Base-by-base conservation (phyloP, 2,888 invertebrate genomes). In the Conops quadrifasciatus region DNA sequence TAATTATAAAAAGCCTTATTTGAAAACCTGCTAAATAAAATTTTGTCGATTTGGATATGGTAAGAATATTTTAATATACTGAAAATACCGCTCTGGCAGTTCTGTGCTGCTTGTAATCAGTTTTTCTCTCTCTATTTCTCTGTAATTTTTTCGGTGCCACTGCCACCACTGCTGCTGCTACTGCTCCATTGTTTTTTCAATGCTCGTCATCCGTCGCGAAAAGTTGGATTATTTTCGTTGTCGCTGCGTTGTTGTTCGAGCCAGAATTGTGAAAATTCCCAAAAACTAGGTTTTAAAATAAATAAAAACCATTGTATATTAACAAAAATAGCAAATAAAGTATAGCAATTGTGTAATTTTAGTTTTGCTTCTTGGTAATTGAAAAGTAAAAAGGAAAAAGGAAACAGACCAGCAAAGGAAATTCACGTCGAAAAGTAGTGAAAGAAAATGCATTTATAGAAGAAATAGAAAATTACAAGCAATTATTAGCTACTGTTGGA, bases 401-500 rank as follows among this genome's bases (percentile, higher is more conserved):
- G 49, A 59, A 59, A 28, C 58, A 24, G 16, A 63, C 21, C 21
- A 49, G n/a, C n/a, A n/a, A n/a, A n/a, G n/a, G 51, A 49, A 49
- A 28, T 11, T 49, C 19, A 9, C 36, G 36, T 9, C n/a, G 19
- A 65, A 66, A 66, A 56, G n/a, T n/a, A 30, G 45, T 45, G 67
- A 16, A 58, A 66, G 13, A 24, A 47, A 56, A 53, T 56, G 36
- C 24, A 43, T 56, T 30, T 56, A 24, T 36, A 56, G 45, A 66
- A 66, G 66, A 66, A 67, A 56, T 67, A 67, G 67, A 67, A 67
- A 67, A 67, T 67, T 43, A 56, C 24, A 16, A 21, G 43, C 45
- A 58, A 56, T 67, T 30, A 43, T 21, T 51, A 1, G 51, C 53
- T 26, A 30, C 30, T 47, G 16, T 30, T 26, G 19, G 9, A 36